A percentile compares a stretch with the other conserved stretches of the same genome.
Conservation (phyloP, 2,888 invertebrate species). For the Platerodrilus igneus region DNA sequence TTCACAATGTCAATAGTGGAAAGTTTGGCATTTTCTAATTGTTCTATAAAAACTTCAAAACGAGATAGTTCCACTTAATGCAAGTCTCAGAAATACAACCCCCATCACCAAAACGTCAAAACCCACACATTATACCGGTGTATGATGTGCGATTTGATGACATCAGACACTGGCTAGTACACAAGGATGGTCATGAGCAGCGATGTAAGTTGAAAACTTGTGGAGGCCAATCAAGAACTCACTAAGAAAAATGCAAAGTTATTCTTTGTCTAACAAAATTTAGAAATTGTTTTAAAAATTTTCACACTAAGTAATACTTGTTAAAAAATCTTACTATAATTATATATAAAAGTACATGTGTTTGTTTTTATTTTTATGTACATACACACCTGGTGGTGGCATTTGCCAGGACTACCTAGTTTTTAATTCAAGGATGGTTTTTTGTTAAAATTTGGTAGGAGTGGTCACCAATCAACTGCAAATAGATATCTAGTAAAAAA, state of each 20-base stretch:
- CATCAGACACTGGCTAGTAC: slow-evolving; percentile 8
- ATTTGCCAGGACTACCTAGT: no score
- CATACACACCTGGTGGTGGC: no score
- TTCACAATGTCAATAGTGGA: slow-evolving; percentile 2
- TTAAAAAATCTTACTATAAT: no score
- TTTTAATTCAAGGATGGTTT: no score
- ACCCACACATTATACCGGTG: slow-evolving; percentile 4
- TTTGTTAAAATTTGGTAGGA: no score
- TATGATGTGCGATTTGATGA: slow-evolving; percentile 7
- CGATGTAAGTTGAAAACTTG: slow-evolving; percentile 11
- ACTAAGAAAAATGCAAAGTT: slow-evolving; percentile 10
- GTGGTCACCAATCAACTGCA: no score
- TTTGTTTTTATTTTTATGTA: no score
- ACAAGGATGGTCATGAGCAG: slow-evolving; percentile 11
- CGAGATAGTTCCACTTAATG: background rate
- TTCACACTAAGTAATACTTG: no score
- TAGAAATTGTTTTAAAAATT: slow-evolving; percentile 14
- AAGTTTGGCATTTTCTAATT: background rate
- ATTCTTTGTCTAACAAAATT: slow-evolving; percentile 9
- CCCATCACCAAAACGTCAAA: background rate
- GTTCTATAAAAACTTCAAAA: background rate
- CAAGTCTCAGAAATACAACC: no score
- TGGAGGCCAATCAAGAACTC: slow-evolving; percentile 8
- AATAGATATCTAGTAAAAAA: no score
- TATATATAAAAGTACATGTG: no score